These are phyloP conservation scores for Cercocebus atys DNA, from an alignment of 2,113 vertebrate species.

Conservation along the genomic window DNA sequence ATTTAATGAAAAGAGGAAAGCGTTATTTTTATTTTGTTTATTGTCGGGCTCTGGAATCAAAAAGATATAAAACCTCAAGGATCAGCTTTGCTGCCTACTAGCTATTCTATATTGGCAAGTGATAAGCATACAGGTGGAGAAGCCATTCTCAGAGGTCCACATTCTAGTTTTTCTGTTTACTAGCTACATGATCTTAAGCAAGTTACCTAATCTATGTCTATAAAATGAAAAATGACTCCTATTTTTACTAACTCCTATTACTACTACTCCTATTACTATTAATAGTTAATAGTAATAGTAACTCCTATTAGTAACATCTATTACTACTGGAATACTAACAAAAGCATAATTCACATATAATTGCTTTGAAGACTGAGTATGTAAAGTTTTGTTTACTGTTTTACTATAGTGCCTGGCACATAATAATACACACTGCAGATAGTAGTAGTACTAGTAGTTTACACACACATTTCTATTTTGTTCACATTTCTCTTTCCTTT, in stretches of 20 bases:
- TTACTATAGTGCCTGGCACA: background rate
- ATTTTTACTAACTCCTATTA: background rate
- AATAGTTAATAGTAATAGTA: too few relatives aligned
- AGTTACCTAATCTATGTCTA: background rate
- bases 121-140: background rate
- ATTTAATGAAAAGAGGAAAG: constrained; percentile 11
- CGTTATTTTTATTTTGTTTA: constrained; percentile 15
- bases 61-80: background rate
- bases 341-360: background rate
- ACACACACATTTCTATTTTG: background rate
- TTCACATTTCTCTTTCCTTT: background rate
- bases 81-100: background rate
- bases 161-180: constrained; percentile 38
- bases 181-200: background rate
- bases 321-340: background rate
- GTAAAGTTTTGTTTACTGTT: background rate
- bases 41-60: background rate
- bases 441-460: background rate
- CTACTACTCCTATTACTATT: too few relatives aligned
- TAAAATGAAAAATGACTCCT: background rate
- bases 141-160: background rate
- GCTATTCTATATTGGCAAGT: background rate
- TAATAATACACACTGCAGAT: background rate
- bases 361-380: background rate
- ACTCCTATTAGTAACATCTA: background rate